Conservation (phyloP, 2,888 invertebrate species). For the Arctia plantaginis region DNA sequence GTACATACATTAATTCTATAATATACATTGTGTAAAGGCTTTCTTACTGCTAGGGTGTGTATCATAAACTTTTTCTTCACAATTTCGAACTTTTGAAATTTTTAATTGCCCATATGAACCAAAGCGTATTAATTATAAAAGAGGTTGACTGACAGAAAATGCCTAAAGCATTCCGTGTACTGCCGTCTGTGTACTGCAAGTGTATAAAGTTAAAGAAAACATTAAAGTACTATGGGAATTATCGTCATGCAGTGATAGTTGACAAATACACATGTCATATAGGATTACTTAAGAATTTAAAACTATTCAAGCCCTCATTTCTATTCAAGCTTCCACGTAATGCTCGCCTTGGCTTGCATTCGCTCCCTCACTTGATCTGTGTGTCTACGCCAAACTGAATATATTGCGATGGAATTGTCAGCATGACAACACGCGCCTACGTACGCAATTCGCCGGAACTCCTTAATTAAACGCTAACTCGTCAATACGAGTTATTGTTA, state of each 20-base stretch:
- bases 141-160: background rate
- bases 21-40: background rate
- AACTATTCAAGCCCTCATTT: background rate
- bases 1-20: no score
- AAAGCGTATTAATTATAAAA: background rate
- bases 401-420: background rate
- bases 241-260: no score
- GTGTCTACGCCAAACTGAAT: background rate
- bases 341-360: background rate
- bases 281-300: no score
- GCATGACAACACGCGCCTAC: background rate
- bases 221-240: no score
- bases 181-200: background rate
- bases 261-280: no score
- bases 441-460: background rate
- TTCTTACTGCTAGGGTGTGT: background rate
- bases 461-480: background rate
- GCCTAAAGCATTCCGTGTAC: background rate
- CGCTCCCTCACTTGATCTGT: background rate
- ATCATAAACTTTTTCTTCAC: background rate
- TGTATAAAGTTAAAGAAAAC: background rate
- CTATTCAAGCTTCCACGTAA: background rate
- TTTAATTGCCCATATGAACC: background rate
- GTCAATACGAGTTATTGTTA: background rate
- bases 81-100: background rate